A percentile compares a stretch with the other conserved stretches of the same genome.
These are phyloP conservation scores for Lynx canadensis DNA, from an alignment of 2,113 vertebrate species.

Conservation along the genomic window DNA sequence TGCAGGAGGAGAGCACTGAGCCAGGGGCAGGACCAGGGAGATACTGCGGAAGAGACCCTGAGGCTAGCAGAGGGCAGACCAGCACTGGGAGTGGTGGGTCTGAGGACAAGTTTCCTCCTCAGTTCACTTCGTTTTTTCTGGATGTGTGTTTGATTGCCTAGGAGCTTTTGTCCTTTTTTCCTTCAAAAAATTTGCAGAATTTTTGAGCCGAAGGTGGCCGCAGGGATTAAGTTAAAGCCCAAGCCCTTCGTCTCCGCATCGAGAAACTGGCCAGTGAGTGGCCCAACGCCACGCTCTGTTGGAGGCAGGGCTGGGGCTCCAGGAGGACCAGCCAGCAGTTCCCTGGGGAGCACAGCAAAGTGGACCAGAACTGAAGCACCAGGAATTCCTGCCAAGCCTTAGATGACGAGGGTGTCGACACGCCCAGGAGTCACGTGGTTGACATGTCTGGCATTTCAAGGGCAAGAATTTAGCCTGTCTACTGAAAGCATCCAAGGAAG, in stretches of 20 bases:
- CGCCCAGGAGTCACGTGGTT: background rate
- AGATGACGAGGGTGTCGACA: background rate
- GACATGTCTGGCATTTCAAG: background rate
- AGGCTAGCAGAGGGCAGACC: rapidly evolving
- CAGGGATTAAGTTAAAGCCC: background rate
- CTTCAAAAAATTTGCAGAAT: background rate
- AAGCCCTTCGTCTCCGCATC: background rate
- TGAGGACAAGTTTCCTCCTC: background rate
- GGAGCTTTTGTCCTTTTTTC: background rate
- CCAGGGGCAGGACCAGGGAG: rapidly evolving
- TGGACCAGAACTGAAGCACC: rapidly evolving
- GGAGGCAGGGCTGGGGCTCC: background rate
- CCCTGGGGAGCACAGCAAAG: rapidly evolving
- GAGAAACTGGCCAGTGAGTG: background rate
- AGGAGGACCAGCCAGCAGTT: rapidly evolving
- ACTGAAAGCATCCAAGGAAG: background rate
- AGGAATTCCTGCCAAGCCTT: background rate
- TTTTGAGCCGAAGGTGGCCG: background rate
- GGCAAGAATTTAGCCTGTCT: background rate
- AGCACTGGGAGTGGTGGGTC: rapidly evolving
- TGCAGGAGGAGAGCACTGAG: rapidly evolving
- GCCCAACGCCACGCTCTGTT: background rate
- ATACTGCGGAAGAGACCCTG: rapidly evolving
- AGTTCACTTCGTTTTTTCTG: background rate
- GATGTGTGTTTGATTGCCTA: background rate